Evolutionary conservation across 2,113 vertebrate species (phyloP), one percentile per base, ranked within the genome.

Genomic region (Argyrosomus japonicus): DNA sequence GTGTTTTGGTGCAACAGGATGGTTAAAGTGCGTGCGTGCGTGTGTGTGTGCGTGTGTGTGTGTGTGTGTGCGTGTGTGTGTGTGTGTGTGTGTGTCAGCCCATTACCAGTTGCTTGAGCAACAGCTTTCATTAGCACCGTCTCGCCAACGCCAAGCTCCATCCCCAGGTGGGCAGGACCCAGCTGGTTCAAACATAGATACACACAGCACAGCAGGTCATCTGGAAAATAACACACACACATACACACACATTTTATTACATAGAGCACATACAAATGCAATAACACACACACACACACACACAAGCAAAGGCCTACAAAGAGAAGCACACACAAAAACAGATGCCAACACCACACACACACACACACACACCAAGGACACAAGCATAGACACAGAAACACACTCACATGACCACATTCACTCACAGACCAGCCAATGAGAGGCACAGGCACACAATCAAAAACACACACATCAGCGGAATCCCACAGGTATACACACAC

Each of bases 101-200:
- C 14, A 1, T 90, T 82, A 97, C 97, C 96, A 1, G 96, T 97
- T 79, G 96, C 96, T 90, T 97, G 96, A 76, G 96, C 96, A 50
- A 98, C 94, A 0, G 97, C 97, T 88, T 96, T 97, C 95, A 97
- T 96, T 57, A 97, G 95, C 75, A 98, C 93, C 0, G 95, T 96
- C 19, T 97, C 97, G 2, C 97, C 97, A 0, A 97, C 87, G 0
- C 96, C 97, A 0, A 98, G 95, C 92, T 98, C 97, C 83, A 97
- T 90, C 45, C 96, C 96, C 72, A 96, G 88, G 75, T 97, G 96
- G 54, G 97, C 96, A 0, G 97, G 97, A 18, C 97, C 97, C 11
- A 98, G 95, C 88, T 94, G 95, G 91, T 96, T 98, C 84, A 98
- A 91, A 86, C 96, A 97, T 83, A 98, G 95, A 91, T 97, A 97